phyloP scores from a whole-genome alignment of 1,140 invertebrate species.

The Sycophaga agraensis region DNA sequence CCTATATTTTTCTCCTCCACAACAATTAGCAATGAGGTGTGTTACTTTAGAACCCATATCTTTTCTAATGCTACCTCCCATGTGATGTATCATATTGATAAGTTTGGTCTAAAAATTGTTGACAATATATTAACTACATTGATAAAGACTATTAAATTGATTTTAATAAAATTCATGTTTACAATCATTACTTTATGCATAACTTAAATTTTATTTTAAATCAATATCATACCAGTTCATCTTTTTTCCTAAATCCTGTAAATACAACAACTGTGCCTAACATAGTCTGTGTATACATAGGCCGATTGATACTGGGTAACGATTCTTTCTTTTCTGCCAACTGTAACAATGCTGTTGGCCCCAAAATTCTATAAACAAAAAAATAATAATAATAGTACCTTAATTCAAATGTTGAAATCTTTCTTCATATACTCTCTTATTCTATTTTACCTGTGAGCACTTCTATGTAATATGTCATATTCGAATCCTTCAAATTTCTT shows the following conservation, averaged over 20 bases:
- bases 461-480: slow-evolving; percentile 67
- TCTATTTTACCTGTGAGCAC: slow-evolving; percentile 61
- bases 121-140: slow-evolving; percentile 4
- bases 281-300: slow-evolving; percentile 86
- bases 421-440: background rate
- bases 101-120: slow-evolving; percentile 68
- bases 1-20: slow-evolving; percentile 81
- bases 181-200: too few relatives aligned
- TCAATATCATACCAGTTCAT: slow-evolving; percentile 73
- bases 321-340: slow-evolving; percentile 69
- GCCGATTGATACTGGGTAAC: slow-evolving; percentile 71
- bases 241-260: slow-evolving; percentile 84
- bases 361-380: slow-evolving; percentile 64
- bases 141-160: background rate
- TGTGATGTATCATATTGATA: slow-evolving; percentile 85
- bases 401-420: background rate
- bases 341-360: slow-evolving; percentile 75
- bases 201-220: background rate
- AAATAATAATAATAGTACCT: background rate
- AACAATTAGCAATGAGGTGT: slow-evolving; percentile 86
- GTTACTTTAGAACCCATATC: slow-evolving; percentile 86
- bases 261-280: slow-evolving; percentile 82
- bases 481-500: slow-evolving; percentile 69
- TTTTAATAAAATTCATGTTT: too few relatives aligned
- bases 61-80: slow-evolving; percentile 91